These are phyloP conservation scores for Chondrosia reniformis DNA, from an alignment of 37 sponge, comb jelly and placozoan genomes.

Conservation along the genomic window DNA sequence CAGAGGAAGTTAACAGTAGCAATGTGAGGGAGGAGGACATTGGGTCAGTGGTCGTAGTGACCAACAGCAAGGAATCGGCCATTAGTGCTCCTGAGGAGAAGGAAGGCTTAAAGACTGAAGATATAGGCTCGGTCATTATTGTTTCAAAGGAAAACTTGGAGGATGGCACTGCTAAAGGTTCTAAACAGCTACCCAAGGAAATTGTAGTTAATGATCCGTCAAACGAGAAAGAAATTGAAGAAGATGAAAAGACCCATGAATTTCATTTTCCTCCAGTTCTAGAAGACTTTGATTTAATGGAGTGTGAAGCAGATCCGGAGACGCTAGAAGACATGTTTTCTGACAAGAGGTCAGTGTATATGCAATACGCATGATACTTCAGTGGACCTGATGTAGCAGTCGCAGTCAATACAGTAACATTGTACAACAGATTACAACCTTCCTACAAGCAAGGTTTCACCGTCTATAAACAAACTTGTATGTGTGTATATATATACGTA, in stretches of 20 bases:
- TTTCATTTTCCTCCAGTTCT: constrained; percentile 64
- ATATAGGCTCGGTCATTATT: too few species aligned
- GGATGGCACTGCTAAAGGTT: background rate
- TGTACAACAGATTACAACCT: too few species aligned
- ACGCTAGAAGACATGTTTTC: constrained; percentile 44
- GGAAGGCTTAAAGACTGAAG: background rate
- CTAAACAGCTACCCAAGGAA: too few species aligned
- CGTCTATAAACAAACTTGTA: background rate
- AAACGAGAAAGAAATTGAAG: background rate
- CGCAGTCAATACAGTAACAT: too few species aligned
- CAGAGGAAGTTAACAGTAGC: background rate
- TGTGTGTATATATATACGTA: background rate
- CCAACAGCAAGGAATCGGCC: background rate
- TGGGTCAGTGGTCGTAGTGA: constrained; percentile 5
- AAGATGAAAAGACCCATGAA: background rate
- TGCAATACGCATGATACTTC: too few species aligned
- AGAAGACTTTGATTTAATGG: constrained; percentile 73
- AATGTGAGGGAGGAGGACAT: background rate
- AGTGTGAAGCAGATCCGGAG: constrained; percentile 55
- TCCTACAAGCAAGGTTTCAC: too few species aligned
- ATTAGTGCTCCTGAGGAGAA: background rate
- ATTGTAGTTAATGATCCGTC: too few species aligned
- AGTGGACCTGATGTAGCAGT: too few species aligned
- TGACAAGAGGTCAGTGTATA: constrained; percentile 60
- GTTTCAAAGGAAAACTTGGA: background rate